Evolutionary conservation across 2,888 invertebrate genomes (phyloP).

Genomic region (Eretmocerus hayati): DNA sequence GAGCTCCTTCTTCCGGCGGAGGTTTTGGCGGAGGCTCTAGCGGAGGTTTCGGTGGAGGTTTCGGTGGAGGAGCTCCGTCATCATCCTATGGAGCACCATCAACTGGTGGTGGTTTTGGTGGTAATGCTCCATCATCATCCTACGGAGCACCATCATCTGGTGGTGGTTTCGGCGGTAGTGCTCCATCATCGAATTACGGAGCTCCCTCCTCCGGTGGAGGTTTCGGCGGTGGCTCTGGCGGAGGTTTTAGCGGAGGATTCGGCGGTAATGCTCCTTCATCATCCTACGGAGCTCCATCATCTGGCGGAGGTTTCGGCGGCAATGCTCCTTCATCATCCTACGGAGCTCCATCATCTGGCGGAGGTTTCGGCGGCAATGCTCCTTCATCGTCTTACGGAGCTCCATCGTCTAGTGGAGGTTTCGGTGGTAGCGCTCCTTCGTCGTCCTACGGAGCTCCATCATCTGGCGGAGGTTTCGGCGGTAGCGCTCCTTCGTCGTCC

Average conservation of each 20-base stretch:
- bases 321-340: constrained; percentile 36
- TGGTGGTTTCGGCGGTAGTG: constrained; percentile 25
- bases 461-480: constrained; percentile 33
- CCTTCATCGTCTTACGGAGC: constrained; percentile 50
- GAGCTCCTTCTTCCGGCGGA: constrained; percentile 30
- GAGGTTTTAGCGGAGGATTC: constrained; percentile 25
- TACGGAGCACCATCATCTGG: constrained; percentile 39
- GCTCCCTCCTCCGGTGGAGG: constrained; percentile 28
- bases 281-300: constrained; percentile 39
- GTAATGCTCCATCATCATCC: constrained; percentile 44
- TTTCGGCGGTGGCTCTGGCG: constrained; percentile 6
- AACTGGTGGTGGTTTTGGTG: constrained; percentile 33
- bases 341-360: constrained; percentile 39
- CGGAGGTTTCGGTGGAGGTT: constrained; percentile 23
- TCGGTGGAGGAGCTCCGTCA: constrained; percentile 44
- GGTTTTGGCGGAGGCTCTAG: constrained; percentile 17
- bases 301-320: constrained; percentile 27
- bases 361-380: constrained; percentile 23
- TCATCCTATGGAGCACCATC: constrained; percentile 47
- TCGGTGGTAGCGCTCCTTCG: constrained; percentile 41
- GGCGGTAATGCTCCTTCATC: constrained; percentile 24
- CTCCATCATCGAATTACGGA: constrained; percentile 38
- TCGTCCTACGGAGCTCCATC: constrained; percentile 44
- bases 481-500: constrained; percentile 40
- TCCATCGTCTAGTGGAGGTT: constrained; percentile 32